Evolutionary conservation across 2,888 invertebrate species (phyloP).

Genomic region (Tiphia femorata): DNA sequence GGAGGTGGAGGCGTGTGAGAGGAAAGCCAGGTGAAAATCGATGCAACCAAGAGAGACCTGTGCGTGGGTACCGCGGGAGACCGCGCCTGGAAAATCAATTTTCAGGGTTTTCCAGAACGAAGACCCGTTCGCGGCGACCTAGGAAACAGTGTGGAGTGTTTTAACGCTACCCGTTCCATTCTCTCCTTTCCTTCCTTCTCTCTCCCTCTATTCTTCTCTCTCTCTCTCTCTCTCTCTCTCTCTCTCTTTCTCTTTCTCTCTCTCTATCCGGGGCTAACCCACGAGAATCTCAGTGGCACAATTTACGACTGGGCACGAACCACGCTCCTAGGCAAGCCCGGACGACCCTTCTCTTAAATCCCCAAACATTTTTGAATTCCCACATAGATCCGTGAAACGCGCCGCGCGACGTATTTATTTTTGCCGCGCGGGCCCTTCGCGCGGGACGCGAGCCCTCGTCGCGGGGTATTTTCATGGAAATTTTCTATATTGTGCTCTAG

Average conservation of each 20-base stretch:
- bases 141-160: constrained; percentile 34
- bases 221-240: neutral
- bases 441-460: no score
- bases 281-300: no score
- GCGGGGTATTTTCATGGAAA: no score
- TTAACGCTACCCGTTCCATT: constrained; percentile 24
- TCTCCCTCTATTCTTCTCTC: neutral
- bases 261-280: no score
- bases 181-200: constrained; percentile 7
- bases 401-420: no score
- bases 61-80: constrained; percentile 48
- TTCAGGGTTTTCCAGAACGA: constrained; percentile 52
- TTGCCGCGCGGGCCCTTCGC: no score
- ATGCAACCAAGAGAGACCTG: constrained; percentile 54
- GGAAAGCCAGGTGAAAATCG: constrained; percentile 60
- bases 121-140: constrained; percentile 45
- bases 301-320: no score
- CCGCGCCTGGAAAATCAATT: constrained; percentile 63
- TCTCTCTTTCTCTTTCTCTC: neutral
- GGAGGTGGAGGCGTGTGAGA: constrained; percentile 17
- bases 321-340: no score
- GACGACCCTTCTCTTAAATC: no score
- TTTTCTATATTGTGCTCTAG: no score
- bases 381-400: no score
- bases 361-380: no score